Evolutionary conservation across 2,113 vertebrate genomes (phyloP).

Genomic region (Cottus gobio): DNA sequence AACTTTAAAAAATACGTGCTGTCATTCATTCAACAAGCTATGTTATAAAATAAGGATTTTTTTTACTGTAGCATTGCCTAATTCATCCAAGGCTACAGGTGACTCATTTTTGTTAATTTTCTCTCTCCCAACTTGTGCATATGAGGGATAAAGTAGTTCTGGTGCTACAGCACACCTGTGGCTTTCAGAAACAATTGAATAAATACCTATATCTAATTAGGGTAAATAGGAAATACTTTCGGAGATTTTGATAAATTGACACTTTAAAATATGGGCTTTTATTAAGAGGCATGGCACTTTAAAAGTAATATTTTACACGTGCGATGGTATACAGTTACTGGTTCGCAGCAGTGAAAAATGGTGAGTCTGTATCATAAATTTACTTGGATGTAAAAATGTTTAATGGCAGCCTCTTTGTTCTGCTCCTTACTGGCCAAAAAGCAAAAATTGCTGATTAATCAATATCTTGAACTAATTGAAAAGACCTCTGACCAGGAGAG

Average conservation of each 20-base stretch:
- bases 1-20: background rate
- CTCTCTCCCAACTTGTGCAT: background rate
- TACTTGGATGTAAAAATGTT: background rate
- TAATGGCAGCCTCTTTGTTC: background rate
- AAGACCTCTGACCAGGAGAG: slow-evolving; percentile 7
- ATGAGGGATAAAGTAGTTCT: background rate
- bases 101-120: background rate
- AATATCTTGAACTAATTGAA: slow-evolving; percentile 3
- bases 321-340: background rate
- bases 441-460: slow-evolving; percentile 31
- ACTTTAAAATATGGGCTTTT: background rate
- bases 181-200: background rate
- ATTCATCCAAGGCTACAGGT: background rate
- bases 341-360: background rate
- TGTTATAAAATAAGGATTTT: background rate
- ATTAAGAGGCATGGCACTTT: background rate
- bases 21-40: background rate
- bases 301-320: background rate
- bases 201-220: background rate
- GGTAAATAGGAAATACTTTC: background rate
- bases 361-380: slow-evolving; percentile 3
- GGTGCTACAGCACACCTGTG: background rate
- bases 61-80: background rate
- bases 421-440: background rate
- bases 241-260: background rate